These are phyloP conservation scores for Caradrina kadenii DNA, from an alignment of 2,888 invertebrate genomes.

Conservation along the genomic window DNA sequence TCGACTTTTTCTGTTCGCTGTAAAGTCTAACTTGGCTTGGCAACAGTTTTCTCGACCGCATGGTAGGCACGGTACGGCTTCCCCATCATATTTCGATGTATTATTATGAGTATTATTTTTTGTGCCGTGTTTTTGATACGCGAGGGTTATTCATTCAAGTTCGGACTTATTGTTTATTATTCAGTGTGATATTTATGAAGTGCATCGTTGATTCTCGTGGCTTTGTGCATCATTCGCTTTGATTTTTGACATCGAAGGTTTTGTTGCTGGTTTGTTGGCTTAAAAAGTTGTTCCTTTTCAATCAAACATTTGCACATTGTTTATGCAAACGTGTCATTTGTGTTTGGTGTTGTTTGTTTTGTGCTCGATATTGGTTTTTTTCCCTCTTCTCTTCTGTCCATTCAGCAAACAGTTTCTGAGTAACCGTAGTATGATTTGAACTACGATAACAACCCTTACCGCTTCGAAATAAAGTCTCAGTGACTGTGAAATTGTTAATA, in stretches of 20 bases:
- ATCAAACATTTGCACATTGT: neutral
- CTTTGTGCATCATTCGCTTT: slow-evolving; percentile 46
- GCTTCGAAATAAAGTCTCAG: no score
- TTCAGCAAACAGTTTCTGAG: no score
- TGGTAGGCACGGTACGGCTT: slow-evolving; percentile 18
- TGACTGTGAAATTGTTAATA: neutral
- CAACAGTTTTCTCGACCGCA: neutral
- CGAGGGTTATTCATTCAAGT: slow-evolving; percentile 51
- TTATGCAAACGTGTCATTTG: neutral
- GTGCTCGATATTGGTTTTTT: neutral
- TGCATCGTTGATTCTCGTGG: slow-evolving; percentile 54
- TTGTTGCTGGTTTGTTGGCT: neutral
- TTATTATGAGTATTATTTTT: slow-evolving; percentile 64
- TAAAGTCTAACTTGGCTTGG: slow-evolving; percentile 30
- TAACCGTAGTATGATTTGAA: neutral
- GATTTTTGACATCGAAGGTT: slow-evolving; percentile 30
- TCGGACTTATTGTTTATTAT: slow-evolving; percentile 59
- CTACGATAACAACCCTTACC: no score
- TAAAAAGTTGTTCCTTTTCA: neutral
- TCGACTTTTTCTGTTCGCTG: neutral
- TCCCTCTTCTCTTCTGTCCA: no score
- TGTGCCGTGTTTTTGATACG: slow-evolving; percentile 47
- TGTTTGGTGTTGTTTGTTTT: neutral
- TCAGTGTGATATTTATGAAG: slow-evolving; percentile 60
- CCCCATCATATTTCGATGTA: slow-evolving; percentile 61